Conservation (phyloP, 2,113 vertebrate species). For the Microtus pennsylvanicus region DNA sequence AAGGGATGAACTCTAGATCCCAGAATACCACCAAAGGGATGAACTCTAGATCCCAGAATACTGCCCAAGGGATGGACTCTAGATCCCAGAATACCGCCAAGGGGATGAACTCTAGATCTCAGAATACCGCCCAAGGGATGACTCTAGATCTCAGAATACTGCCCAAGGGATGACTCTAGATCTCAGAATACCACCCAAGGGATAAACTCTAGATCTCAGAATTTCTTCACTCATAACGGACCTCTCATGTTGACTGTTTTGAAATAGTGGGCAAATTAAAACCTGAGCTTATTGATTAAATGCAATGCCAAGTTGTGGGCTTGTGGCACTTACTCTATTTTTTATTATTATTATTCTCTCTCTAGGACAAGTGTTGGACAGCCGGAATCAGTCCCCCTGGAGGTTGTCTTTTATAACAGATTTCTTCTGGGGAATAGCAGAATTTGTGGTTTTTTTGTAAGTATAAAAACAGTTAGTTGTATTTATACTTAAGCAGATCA, state of each 20-base stretch:
- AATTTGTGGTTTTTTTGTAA: conserved; percentile 96
- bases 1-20: too few species aligned
- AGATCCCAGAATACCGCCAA: not conserved
- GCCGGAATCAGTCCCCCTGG: conserved; percentile 93
- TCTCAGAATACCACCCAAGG: too few species aligned
- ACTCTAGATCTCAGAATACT: not conserved
- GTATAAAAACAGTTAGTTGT: conserved; percentile 78
- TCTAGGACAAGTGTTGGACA: conserved; percentile 96
- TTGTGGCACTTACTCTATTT: conserved; percentile 43
- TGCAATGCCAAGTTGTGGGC: not conserved
- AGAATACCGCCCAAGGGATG: not conserved
- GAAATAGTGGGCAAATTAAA: not conserved
- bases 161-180: too few species aligned
- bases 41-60: too few species aligned
- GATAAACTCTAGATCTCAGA: not conserved
- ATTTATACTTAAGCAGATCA: conserved; percentile 6
- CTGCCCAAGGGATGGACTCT: too few species aligned
- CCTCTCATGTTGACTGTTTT: not conserved
- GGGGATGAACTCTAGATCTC: not conserved
- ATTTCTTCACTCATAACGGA: not conserved
- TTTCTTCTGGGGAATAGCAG: conserved; percentile 96
- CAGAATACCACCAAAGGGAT: not conserved
- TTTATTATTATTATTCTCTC: not conserved
- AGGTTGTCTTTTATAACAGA: conserved; percentile 93
- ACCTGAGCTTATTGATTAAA: not conserved